Evolutionary conservation across 64 coral and sea anemone species (phyloP).

Genomic region (Trachythela sp.): DNA sequence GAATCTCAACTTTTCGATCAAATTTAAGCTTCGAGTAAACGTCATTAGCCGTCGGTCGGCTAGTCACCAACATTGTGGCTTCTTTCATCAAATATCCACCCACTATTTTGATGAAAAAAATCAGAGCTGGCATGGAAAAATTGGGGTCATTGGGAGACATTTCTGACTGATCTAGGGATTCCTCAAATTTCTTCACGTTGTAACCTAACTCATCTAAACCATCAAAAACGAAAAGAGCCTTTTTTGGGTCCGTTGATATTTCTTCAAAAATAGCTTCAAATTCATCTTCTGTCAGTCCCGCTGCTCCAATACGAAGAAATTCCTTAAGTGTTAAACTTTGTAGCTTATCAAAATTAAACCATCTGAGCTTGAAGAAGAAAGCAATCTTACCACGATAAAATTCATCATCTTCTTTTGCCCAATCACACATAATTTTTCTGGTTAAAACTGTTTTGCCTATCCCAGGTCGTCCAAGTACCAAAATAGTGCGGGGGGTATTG

Average conservation of each 20-base stretch:
- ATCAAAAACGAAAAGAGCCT: background rate
- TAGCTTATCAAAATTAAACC: background rate
- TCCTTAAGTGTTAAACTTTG: background rate
- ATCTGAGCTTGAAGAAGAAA: background rate
- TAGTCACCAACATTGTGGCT: background rate
- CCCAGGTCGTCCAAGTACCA: conserved; percentile 21
- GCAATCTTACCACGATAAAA: background rate
- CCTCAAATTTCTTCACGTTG: background rate
- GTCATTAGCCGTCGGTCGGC: background rate
- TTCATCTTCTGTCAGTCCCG: background rate
- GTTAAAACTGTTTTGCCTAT: background rate
- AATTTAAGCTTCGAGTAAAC: background rate
- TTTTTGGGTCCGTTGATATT: background rate
- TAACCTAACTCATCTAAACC: background rate
- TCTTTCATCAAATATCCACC: background rate
- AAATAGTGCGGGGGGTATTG: background rate
- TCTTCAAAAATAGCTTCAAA: background rate
- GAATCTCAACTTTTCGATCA: background rate
- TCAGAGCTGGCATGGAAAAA: background rate
- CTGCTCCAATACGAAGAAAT: background rate
- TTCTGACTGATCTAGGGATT: background rate
- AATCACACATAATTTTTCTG: background rate
- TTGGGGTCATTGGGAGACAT: background rate
- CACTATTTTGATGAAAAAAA: background rate
- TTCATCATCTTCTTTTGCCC: background rate